Evolutionary conservation across 1,140 invertebrate genomes (phyloP).

Genomic region (Zaprionus inermis): DNA sequence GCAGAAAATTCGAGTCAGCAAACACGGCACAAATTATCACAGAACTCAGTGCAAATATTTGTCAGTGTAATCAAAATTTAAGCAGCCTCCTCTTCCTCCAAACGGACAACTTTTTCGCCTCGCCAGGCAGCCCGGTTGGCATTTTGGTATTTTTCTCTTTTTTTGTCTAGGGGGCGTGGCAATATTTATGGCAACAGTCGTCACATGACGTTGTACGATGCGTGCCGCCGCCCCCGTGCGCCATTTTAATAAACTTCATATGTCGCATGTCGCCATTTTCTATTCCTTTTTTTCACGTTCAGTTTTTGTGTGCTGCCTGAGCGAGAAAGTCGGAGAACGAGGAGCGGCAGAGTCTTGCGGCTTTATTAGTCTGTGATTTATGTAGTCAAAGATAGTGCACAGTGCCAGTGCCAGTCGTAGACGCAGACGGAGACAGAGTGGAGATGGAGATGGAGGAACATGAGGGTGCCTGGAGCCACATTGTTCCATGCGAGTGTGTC

Average conservation of each 20-base stretch:
- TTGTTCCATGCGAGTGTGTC: conserved; percentile 62
- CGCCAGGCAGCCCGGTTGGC: no score
- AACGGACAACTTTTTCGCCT: not conserved
- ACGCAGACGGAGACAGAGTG: conserved; percentile 1
- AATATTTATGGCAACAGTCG: conserved; percentile 77
- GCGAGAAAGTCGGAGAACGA: not conserved
- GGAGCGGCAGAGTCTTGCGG: conserved; percentile 69
- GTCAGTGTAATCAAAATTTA: conserved; percentile 74
- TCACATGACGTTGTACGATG: conserved; percentile 80
- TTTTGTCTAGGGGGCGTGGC: conserved; percentile 18
- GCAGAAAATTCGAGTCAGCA: conserved; percentile 57
- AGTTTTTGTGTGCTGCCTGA: conserved; percentile 41
- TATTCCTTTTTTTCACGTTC: conserved; percentile 36
- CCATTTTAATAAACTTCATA: conserved; percentile 83
- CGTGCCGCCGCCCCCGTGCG: conserved; percentile 55
- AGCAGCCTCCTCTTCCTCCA: conserved; percentile 21
- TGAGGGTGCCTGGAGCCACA: conserved; percentile 22
- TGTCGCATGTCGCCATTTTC: conserved; percentile 80
- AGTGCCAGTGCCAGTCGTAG: conserved; percentile 44
- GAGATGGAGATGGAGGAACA: not conserved
- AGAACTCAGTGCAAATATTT: conserved; percentile 74
- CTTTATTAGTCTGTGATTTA: conserved; percentile 83
- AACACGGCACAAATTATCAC: conserved; percentile 62
- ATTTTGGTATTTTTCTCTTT: not conserved
- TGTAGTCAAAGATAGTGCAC: conserved; percentile 78